Base-by-base conservation (phyloP, 2,113 vertebrate genomes). In the Vulpes ferrilata region DNA sequence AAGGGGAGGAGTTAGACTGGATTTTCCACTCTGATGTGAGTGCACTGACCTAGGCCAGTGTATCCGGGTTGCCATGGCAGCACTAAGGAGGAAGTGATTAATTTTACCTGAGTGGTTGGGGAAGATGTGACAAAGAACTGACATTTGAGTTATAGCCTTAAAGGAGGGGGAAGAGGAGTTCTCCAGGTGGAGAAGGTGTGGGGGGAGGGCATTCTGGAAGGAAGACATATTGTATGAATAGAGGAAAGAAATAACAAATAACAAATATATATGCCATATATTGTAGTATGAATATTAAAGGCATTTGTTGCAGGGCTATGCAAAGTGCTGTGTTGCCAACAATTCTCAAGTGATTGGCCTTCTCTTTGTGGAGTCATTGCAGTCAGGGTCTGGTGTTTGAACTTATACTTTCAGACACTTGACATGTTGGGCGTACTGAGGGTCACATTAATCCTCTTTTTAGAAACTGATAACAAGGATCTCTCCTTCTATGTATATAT, bases 21-120 rank as follows among this genome's bases (percentile, higher is more conserved):
- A 67, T 62, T 85, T 32, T 22, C 32, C 19, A 69, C 38, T 93
- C 35, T 78, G 51, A 25, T 69, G 79, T 87, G 59, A 81, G 82
- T 83, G 17, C 15, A 7, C 13, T 79, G 11, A 11, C 23, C 60
- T 48, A 87, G 22, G 23, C 32, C 89, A 62, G 35, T 78, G 0
- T n/a, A 25, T n/a, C 43, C 7, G 25, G 65, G 35, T 74, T 85
- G 65, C 20, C 53, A 17, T 73, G 81, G 81, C 43, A 85, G 53
- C 78, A 51, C 20, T 80, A 38, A 71, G 27, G 53, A 95, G 74
- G 88, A 81, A 90, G 55, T 93, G 71, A 95, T 95, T 98, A 85
- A 95, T 96, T 89, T 97, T 97, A 94, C 32, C 35, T 95, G 67
- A 92, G n/a, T 92, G 80, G 38, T 87, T 89, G 43, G 32, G 35